Percentiles rank a stretch among this genome's conserved stretches.
Conservation (phyloP, 2,113 vertebrate species). For the Oncorhynchus kisutch region DNA sequence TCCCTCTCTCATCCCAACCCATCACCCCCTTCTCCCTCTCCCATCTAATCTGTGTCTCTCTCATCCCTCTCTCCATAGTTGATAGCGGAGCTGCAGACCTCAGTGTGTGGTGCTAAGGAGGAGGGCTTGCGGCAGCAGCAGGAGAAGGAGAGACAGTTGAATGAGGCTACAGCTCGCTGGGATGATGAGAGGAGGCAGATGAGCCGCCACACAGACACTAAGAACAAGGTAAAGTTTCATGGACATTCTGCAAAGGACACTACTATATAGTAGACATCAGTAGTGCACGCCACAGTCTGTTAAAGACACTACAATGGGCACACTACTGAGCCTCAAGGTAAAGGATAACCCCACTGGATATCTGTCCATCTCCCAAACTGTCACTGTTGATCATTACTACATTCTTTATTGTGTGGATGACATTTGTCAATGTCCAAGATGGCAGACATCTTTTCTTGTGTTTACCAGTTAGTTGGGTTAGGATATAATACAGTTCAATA, state of each 20-base stretch:
- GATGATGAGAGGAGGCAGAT: slow-evolving; percentile 82
- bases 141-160: slow-evolving; percentile 72
- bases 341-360: too few relatives aligned
- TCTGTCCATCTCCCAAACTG: too few relatives aligned
- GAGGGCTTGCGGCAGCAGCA: slow-evolving; percentile 77
- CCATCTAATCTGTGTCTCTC: neutral
- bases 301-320: too few relatives aligned
- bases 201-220: slow-evolving; percentile 75
- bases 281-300: too few relatives aligned
- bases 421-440: too few relatives aligned
- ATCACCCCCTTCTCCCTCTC: neutral
- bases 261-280: neutral
- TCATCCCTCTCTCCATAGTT: slow-evolving; percentile 69
- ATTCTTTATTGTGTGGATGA: too few relatives aligned
- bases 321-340: too few relatives aligned
- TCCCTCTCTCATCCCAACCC: neutral
- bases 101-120: slow-evolving; percentile 77
- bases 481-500: too few relatives aligned
- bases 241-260: neutral
- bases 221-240: slow-evolving; percentile 78
- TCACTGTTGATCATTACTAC: too few relatives aligned
- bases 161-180: slow-evolving; percentile 74
- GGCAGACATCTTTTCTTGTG: too few relatives aligned
- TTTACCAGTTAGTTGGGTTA: too few relatives aligned
- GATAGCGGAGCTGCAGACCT: slow-evolving; percentile 81